phyloP scores from a whole-genome alignment of 2,888 invertebrate genomes.

The Tipula lateralis region DNA sequence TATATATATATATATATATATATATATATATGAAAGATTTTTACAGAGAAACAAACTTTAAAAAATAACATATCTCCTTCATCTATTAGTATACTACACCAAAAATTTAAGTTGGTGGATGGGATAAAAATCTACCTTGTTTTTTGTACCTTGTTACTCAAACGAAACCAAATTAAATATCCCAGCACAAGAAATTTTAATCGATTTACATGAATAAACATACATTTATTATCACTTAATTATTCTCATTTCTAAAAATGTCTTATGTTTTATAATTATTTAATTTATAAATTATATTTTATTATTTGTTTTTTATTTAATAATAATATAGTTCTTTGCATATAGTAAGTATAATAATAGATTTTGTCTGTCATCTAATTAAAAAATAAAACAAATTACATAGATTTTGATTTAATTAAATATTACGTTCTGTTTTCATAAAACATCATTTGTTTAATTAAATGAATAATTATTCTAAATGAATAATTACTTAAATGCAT shows the following conservation, averaged over 20 bases:
- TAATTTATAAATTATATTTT: not conserved
- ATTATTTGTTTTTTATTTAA: not conserved
- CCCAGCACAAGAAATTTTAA: not conserved
- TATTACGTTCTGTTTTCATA: not conserved
- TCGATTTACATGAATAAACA: not conserved
- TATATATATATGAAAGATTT: too few relatives aligned
- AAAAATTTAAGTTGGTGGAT: too few relatives aligned
- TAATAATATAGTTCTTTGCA: not conserved
- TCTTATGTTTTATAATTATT: not conserved
- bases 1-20: too few relatives aligned
- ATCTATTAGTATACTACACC: too few relatives aligned
- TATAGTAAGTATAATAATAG: not conserved
- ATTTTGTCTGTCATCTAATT: not conserved
- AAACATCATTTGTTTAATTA: not conserved
- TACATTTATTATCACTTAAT: not conserved
- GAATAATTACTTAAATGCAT: not conserved
- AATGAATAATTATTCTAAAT: not conserved
- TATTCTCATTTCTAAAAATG: not conserved
- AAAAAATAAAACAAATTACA: not conserved
- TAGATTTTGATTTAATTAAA: not conserved
- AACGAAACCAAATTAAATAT: not conserved
- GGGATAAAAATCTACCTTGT: too few relatives aligned
- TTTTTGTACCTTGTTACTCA: too few relatives aligned
- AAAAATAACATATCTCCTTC: too few relatives aligned
- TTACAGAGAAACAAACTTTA: too few relatives aligned